A percentile compares a stretch with the other conserved stretches of the same genome.
Conservation (phyloP, 2,113 vertebrate genomes). For the Gambusia affinis region DNA sequence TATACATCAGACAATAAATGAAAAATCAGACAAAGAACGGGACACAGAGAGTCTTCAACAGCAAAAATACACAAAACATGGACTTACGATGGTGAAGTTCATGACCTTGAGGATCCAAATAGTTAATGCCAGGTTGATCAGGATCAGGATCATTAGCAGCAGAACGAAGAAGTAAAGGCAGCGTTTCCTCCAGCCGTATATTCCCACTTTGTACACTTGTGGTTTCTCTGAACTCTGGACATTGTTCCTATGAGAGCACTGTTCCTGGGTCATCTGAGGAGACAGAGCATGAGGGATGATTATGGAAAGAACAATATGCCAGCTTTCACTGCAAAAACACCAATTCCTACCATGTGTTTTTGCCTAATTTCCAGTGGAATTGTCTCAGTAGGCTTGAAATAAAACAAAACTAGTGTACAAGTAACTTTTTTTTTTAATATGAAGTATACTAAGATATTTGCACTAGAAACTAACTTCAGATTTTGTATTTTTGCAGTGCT, state of each 20-base stretch:
- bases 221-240: slow-evolving; percentile 92
- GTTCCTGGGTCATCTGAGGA: slow-evolving; percentile 97
- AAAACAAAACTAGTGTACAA: no score
- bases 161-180: slow-evolving; percentile 99
- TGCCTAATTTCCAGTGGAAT: no score
- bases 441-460: no score
- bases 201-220: slow-evolving; percentile 98
- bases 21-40: not conserved
- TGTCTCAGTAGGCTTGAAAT: no score
- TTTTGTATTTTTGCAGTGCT: no score
- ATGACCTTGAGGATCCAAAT: slow-evolving; percentile 99
- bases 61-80: not conserved
- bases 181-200: slow-evolving; percentile 99
- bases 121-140: slow-evolving; percentile 98
- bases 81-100: slow-evolving; percentile 99
- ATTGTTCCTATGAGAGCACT: slow-evolving; percentile 92
- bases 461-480: no score
- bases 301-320: not conserved
- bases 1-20: not conserved
- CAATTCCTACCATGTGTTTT: no score
- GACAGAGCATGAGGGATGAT: not conserved
- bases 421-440: no score
- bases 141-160: slow-evolving; percentile 97
- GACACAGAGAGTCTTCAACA: not conserved
- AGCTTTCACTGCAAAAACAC: no score